phyloP scores from a whole-genome alignment of 1,140 invertebrate genomes.

The Andricus grossulariae region DNA sequence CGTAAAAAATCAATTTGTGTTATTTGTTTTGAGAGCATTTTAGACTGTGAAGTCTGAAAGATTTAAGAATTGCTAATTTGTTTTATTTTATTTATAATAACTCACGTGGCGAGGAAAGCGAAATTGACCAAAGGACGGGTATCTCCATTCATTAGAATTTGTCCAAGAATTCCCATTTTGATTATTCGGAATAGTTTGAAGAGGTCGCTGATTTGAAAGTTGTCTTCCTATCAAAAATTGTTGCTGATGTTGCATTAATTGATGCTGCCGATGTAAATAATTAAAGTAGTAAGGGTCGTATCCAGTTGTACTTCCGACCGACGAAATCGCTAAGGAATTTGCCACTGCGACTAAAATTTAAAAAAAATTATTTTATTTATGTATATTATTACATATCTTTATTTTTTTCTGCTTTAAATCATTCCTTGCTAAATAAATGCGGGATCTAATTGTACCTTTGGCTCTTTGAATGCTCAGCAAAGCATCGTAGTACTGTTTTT shows the following conservation, averaged over 20 bases:
- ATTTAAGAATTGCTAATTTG: constrained; percentile 10
- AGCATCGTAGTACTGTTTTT: constrained; percentile 61
- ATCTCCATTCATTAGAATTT: constrained; percentile 51
- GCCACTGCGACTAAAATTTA: constrained; percentile 58
- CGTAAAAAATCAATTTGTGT: no score
- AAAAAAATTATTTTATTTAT: constrained; percentile 41
- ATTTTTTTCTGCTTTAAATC: background rate
- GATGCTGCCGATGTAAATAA: constrained; percentile 57
- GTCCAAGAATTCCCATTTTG: background rate
- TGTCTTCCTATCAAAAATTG: constrained; percentile 49
- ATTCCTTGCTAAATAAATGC: constrained; percentile 17
- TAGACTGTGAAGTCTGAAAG: no score
- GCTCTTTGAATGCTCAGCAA: constrained; percentile 58
- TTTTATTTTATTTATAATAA: constrained; percentile 32
- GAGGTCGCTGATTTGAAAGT: constrained; percentile 30
- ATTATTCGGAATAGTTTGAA: background rate
- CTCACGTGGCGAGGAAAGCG: constrained; percentile 53
- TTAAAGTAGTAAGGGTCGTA: constrained; percentile 59
- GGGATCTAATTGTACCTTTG: constrained; percentile 54
- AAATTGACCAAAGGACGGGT: constrained; percentile 52
- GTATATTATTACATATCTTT: constrained; percentile 23
- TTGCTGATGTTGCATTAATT: constrained; percentile 54
- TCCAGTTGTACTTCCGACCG: constrained; percentile 44
- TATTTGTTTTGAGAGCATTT: no score
- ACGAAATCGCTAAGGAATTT: constrained; percentile 59